These are phyloP conservation scores for Meriones unguiculatus DNA, from an alignment of 2,113 vertebrate genomes.

Conservation along the genomic window DNA sequence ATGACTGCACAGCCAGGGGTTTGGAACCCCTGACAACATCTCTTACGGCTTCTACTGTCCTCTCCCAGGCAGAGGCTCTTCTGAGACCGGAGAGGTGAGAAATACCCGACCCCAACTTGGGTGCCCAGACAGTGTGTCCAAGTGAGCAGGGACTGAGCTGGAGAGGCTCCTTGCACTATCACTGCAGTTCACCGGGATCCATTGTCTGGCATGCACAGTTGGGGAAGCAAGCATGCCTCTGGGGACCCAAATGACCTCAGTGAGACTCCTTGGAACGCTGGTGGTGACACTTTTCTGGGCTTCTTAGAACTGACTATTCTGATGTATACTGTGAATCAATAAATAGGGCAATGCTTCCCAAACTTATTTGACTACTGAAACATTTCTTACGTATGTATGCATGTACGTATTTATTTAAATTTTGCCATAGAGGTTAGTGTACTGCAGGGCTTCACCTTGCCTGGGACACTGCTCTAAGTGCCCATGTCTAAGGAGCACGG, in stretches of 20 bases:
- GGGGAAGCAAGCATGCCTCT: neutral
- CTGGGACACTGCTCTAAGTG: neutral
- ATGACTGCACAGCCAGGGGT: neutral
- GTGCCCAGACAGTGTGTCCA: neutral
- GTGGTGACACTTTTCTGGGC: neutral
- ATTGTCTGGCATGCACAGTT: neutral
- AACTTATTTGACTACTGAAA: conserved; percentile 74
- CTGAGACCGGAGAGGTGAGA: conserved; percentile 30
- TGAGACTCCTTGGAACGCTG: neutral
- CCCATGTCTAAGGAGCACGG: neutral
- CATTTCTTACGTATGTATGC: neutral
- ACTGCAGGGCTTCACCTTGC: neutral
- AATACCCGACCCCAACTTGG: neutral
- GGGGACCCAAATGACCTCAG: neutral
- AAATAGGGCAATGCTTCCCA: conserved; percentile 50
- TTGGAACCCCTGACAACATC: conserved; percentile 13
- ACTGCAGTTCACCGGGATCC: neutral
- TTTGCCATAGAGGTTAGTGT: neutral
- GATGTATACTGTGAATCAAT: conserved; percentile 67
- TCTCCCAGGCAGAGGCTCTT: conserved; percentile 2
- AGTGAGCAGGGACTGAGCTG: neutral
- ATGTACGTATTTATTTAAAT: neutral
- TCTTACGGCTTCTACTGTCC: neutral
- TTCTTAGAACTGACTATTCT: conserved; percentile 67
- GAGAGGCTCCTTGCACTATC: neutral